Evolutionary conservation across 2,797 vertebrate species (phyloP), one percentile per base, ranked within the genome.

Genomic region (Emys orbicularis): DNA sequence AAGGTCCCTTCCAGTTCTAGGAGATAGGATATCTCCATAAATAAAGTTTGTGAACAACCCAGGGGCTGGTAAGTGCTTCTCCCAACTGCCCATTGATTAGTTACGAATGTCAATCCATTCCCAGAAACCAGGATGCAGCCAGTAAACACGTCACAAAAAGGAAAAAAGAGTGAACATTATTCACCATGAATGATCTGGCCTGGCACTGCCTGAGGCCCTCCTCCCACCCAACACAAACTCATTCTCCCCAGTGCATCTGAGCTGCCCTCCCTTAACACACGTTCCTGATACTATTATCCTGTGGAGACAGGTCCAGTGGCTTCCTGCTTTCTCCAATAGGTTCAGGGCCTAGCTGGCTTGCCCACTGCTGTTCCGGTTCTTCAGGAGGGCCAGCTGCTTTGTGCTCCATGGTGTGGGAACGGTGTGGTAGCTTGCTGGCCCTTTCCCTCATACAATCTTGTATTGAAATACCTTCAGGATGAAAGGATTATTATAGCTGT

Each of bases 391-490:
- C 61, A 37, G n/a, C 27, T 29, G 41, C 44, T 27, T 76, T 76
- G 25, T 6, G 23, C 44, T 76, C 41, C 27, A 4, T 27, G 25
- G 3, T 79, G 44, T 86, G 86, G 85, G 31, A 54, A 74, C 37
- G 72, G n/a, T 56, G 81, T 85, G 61, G 56, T 31, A 50, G 7
- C 29, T 59, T n/a, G 29, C 37, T 21, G 11, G 52, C 29, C n/a
- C 21, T 2, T 49, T 92, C 47, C 47, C 72, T 89, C 83, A 91
- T 94, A 92, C n/a, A 94, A 83, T 23, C 44, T 83, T 90, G n/a
- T 80, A 21, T 23, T 82, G 54, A 92, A 92, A 77, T 54, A 49
- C n/a, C 72, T 50, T 90, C 85, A 95, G 49, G 37, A 86, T 84
- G 41, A 76, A n/a, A 88, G 19, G n/a, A 8, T 12, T 88, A 19